Evolutionary conservation across 1,140 invertebrate genomes (phyloP), one percentile per base, ranked within the genome.

Genomic region (Berghia stephanieae): DNA sequence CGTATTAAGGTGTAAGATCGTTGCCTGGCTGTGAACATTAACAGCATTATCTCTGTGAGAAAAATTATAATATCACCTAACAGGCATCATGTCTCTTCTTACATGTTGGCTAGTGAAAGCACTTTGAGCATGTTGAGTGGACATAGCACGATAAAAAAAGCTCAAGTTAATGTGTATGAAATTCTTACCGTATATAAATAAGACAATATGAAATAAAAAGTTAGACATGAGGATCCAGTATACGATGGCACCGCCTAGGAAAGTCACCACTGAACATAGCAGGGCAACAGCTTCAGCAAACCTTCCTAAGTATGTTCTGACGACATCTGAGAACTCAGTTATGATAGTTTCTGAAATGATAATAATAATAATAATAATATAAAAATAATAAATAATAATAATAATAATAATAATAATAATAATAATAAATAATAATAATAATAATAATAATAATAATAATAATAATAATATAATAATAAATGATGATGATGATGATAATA

Each of bases 211-310:
- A 84, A 94, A 97, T 0, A 97, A 88, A 86, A 98, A 98, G 89
- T 97, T 98, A 1, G 94, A 94, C 93, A 98, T 96, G 0, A 98
- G 91, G 68, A 98, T 93, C 95, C 96, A 98, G 88, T 97, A 98
- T 16, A 97, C 94, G 72, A 97, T 93, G 78, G 93, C 93, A 52
- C 95, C 95, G 16, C 96, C 96, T 18, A 96, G 86, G 27, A 98
- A 90, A 10, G 96, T 94, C 3, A 95, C 88, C 2, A 96, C 87
- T 40, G 95, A 97, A 88, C 96, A 97, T 27, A 93, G 85, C 84
- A 95, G 93, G 0, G 94, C 93, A 34, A 84, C 83, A 67, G 92
- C 88, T 86, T 95, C 94, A 5, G 93, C 94, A 89, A 91, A 92
- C 42, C 90, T 89, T 1, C 96, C 95, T 3, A 96, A 90, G 73